A percentile compares a stretch with the other conserved stretches of the same genome.
Conservation (phyloP, 2,113 vertebrate species). For the Coracopsis vasa region DNA sequence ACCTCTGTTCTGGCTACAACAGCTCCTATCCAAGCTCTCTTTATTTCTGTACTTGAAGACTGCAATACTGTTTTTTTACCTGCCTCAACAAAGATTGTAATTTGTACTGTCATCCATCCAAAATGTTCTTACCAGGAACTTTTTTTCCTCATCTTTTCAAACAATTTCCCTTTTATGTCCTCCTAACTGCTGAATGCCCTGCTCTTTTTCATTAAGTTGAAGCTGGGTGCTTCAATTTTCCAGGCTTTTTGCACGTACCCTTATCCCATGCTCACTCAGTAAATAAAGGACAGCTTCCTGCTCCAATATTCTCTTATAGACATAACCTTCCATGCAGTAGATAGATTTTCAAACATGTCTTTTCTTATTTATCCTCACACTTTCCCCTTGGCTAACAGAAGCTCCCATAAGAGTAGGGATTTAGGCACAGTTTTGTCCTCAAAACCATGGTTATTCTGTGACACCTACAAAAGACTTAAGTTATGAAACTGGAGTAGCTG, state of each 20-base stretch:
- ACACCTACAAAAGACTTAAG: background rate
- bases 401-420: background rate
- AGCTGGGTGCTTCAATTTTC: background rate
- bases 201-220: background rate
- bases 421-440: background rate
- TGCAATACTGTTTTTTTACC: background rate
- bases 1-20: background rate
- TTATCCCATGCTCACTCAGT: background rate
- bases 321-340: background rate
- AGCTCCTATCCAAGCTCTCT: background rate
- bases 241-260: background rate
- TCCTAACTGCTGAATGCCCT: background rate
- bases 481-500: background rate
- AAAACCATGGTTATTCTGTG: background rate
- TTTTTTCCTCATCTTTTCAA: background rate
- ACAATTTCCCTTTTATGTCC: background rate
- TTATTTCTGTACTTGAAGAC: background rate
- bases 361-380: background rate
- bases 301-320: rapidly evolving
- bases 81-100: background rate
- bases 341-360: background rate
- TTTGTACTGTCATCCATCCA: background rate
- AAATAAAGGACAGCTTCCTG: background rate
- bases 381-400: background rate
- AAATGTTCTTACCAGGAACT: background rate